Base-by-base conservation (phyloP, 2,797 vertebrate species). In the Numenius phaeopus region DNA sequence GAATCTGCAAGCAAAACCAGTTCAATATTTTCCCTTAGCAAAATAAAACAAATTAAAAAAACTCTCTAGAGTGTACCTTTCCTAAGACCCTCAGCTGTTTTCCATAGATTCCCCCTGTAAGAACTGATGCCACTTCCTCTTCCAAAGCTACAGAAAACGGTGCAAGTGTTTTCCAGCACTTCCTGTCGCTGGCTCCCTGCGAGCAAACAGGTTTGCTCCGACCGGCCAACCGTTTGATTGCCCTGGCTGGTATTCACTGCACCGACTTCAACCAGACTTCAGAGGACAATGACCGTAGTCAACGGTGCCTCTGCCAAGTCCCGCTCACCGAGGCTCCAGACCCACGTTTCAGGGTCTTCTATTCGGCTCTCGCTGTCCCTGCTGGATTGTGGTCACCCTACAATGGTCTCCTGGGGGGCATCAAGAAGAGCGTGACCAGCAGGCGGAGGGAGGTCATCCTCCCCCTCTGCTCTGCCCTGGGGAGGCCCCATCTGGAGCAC, bases 351-450 rank as follows among this genome's bases (percentile, higher is more conserved):
- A 5, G 49, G 44, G 26, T 8, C 34, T 19, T 10, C 49, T 5
- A 2, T 6, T 1, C 11, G 3, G n/a, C 39, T 24, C 59, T 10
- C 5, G 2, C 22, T 14, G 13, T 34, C 7, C 17, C 7, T 18
- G 19, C 37, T 19, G 26, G 18, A 17, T 5, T 20, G 65, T 3
- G 29, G 30, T 6, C 47, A 37, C 46, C 24, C 23, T 46, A 46
- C 46, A 46, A 10, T 21, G 46, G 46, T 10, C 20, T 46, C 46
- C 46, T 21, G 10, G 46, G 46, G 46, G 46, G 11, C 46, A 46
- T 46, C 21, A 20, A 22, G 46, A 46, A 46, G 20, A 46, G 9
- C 10, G 10, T 46, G 46, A 20, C 46, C 20, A 22, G 34, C 46
- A 46, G 46, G 46, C 20, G 9, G 10, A 46, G 46, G 46, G 20